These are phyloP conservation scores for Plutella xylostella DNA, from an alignment of 2,888 invertebrate genomes.

Conservation along the genomic window DNA sequence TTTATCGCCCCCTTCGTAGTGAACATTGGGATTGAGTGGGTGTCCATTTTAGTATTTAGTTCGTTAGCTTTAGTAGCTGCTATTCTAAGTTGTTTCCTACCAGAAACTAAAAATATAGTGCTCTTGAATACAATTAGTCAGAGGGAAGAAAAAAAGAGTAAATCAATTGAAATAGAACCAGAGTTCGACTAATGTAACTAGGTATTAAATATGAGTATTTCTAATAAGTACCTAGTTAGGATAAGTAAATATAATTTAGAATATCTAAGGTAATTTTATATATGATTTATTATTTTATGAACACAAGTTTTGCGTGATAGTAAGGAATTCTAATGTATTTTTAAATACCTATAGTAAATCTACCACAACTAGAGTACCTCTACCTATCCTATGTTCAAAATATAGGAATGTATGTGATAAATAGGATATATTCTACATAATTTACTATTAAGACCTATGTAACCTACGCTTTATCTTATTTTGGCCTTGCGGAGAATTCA, in stretches of 20 bases:
- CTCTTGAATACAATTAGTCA: slow-evolving; percentile 48
- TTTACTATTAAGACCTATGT: too few species aligned
- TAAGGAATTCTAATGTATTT: too few species aligned
- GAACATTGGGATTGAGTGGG: slow-evolving; percentile 59
- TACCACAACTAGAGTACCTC: too few species aligned
- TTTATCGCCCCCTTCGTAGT: slow-evolving; percentile 87
- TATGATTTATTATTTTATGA: too few species aligned
- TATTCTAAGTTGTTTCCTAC: slow-evolving; percentile 41
- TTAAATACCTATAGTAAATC: too few species aligned
- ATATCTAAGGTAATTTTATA: not conserved
- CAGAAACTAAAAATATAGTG: slow-evolving; percentile 51
- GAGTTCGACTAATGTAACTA: not conserved
- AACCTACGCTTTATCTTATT: too few species aligned
- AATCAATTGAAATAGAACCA: not conserved
- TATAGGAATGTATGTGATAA: too few species aligned
- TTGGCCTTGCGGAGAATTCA: slow-evolving; percentile 41
- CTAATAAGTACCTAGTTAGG: too few species aligned
- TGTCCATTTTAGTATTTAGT: slow-evolving; percentile 47
- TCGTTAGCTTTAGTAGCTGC: slow-evolving; percentile 40
- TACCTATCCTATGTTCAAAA: too few species aligned
- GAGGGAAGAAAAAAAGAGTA: slow-evolving; percentile 26
- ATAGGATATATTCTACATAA: not conserved
- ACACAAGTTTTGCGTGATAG: too few species aligned
- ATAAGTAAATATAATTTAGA: not conserved
- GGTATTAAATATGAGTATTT: not conserved